Conservation (phyloP, 2,888 invertebrate genomes). For the Leucozona laternaria region DNA sequence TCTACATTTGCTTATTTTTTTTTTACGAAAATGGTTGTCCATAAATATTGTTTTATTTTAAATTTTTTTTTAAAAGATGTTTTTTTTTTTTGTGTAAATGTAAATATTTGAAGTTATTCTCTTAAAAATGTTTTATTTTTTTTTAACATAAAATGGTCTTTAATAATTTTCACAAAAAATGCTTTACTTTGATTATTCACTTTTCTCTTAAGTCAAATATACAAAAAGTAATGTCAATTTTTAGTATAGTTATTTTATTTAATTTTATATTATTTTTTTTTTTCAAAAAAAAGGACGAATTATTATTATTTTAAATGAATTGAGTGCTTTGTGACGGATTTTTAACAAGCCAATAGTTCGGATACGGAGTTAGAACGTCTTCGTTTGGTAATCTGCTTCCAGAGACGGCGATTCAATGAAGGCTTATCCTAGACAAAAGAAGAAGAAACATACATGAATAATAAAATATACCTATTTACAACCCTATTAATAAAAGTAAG, state of each 20-base stretch:
- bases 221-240: constrained; percentile 19
- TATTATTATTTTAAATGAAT: constrained; percentile 1
- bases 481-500: too few relatives aligned
- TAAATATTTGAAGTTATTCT: constrained; percentile 20
- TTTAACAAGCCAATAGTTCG: constrained; percentile 82
- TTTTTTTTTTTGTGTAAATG: constrained; percentile 3
- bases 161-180: constrained; percentile 4
- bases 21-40: constrained; percentile 19
- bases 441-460: background rate
- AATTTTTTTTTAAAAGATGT: constrained; percentile 9
- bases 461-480: too few relatives aligned
- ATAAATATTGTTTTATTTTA: constrained; percentile 9
- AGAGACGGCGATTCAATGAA: constrained; percentile 90
- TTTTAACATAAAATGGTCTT: background rate
- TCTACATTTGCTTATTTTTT: constrained; percentile 5
- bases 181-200: background rate
- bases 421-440: constrained; percentile 88
- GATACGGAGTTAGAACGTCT: constrained; percentile 85
- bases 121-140: background rate
- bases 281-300: constrained; percentile 22
- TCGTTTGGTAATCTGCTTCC: constrained; percentile 91
- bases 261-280: background rate
- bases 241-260: background rate
- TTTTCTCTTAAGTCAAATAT: background rate
- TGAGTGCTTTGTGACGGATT: constrained; percentile 47